A percentile compares a stretch with the other conserved stretches of the same genome.
Conservation (phyloP, 2,888 invertebrate species). For the Athalia rosae region DNA sequence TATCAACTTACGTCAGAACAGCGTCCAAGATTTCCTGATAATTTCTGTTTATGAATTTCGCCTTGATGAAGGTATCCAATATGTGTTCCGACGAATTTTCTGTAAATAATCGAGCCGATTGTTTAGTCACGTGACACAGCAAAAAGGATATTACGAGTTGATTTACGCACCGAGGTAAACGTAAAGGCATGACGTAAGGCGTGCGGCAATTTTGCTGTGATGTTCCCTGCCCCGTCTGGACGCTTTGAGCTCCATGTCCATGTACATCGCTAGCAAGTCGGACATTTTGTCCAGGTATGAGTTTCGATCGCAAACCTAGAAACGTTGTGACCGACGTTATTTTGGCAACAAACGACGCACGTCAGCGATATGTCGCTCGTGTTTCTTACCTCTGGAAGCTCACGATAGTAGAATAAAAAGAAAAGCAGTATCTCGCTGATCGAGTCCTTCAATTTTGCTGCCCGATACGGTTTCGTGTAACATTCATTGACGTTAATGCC, state of each 20-base stretch:
- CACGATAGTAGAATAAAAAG: slow-evolving; percentile 71
- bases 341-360: not conserved
- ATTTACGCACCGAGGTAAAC: slow-evolving; percentile 65
- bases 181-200: slow-evolving; percentile 65
- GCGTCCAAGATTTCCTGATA: slow-evolving; percentile 68
- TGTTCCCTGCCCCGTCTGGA: slow-evolving; percentile 66
- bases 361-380: not conserved
- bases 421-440: slow-evolving; percentile 71
- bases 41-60: slow-evolving; percentile 63
- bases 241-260: slow-evolving; percentile 73
- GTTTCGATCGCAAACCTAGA: slow-evolving; percentile 66
- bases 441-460: slow-evolving; percentile 70
- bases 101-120: slow-evolving; percentile 58
- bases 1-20: slow-evolving; percentile 67
- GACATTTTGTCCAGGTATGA: slow-evolving; percentile 72
- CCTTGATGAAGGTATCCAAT: slow-evolving; percentile 68
- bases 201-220: slow-evolving; percentile 64
- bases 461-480: slow-evolving; percentile 69
- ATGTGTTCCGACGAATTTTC: slow-evolving; percentile 69
- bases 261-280: slow-evolving; percentile 71
- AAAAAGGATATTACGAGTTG: not conserved
- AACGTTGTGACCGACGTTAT: not conserved
- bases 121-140: not conserved
- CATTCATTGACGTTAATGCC: slow-evolving; percentile 68
- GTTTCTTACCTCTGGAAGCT: slow-evolving; percentile 67